Conservation (phyloP, 1,140 invertebrate species). For the Trachymyrmex cornetzi region DNA sequence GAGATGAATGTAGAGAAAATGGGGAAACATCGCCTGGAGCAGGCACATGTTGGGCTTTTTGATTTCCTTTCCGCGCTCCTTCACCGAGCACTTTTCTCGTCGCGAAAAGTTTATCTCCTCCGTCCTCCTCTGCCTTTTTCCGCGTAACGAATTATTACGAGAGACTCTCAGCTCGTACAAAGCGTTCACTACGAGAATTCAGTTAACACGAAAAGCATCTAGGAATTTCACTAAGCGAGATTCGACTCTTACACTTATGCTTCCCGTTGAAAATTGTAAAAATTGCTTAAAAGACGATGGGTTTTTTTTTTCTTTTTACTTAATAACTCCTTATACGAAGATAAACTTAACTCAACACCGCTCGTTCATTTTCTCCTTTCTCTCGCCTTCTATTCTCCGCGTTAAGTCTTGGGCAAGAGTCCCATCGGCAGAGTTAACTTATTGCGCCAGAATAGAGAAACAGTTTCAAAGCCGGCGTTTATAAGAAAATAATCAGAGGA, state of each 20-base stretch:
- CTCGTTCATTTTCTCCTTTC: constrained; percentile 3
- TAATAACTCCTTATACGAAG: constrained; percentile 55
- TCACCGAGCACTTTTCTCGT: constrained; percentile 4
- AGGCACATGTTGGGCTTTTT: constrained; percentile 23
- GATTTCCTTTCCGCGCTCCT: background rate
- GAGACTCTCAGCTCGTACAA: constrained; percentile 66
- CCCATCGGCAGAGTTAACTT: constrained; percentile 23
- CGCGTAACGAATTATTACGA: constrained; percentile 34
- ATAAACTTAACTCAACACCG: constrained; percentile 42
- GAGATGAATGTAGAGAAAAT: constrained; percentile 51
- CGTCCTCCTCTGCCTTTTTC: background rate
- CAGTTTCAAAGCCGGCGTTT: constrained; percentile 1
- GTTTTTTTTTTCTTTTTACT: constrained; percentile 29
- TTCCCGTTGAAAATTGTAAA: constrained; percentile 79
- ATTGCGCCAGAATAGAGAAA: constrained; percentile 25
- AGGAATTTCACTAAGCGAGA: constrained; percentile 73
- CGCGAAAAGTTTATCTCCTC: background rate
- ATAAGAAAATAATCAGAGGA: constrained; percentile 15
- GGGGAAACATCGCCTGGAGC: constrained; percentile 8
- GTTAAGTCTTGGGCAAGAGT: constrained; percentile 4
- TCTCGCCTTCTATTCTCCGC: background rate
- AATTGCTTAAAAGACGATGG: constrained; percentile 74
- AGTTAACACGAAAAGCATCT: constrained; percentile 80
- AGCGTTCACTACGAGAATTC: constrained; percentile 74
- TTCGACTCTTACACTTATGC: constrained; percentile 66